Evolutionary conservation across 1,140 invertebrate genomes (phyloP), one percentile per base, ranked within the genome.

Genomic region (Magallana angulata): DNA sequence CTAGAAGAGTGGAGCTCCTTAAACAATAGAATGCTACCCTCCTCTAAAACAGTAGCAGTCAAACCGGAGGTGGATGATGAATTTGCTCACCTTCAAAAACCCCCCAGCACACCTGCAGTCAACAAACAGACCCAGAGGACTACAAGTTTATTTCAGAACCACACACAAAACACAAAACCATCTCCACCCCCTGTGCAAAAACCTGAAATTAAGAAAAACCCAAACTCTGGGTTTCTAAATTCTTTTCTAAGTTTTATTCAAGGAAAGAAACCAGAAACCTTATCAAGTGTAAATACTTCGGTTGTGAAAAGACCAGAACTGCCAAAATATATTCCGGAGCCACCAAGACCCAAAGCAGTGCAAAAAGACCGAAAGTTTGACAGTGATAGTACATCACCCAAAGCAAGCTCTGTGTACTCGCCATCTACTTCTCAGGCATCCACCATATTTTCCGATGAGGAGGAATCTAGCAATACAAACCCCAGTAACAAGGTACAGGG

Each of bases 221-320:
- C 87, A 80, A 92, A 85, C 36, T 82, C 87, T 84, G 87, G 92
- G 7, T 94, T 94, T 85, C 92, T 93, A 88, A 91, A 92, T 68
- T 94, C 93, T 36, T 94, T 93, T 87, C 82, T 94, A 16, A 94
- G 90, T 87, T 94, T 94, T 87, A 89, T 94, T 24, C 91, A 93
- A 85, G 94, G 94, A 48, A 93, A 94, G 71, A 94, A 94, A 87
- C 92, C 93, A 59, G 94, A 94, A 87, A 94, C 94, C 9, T 89
- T 94, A 84, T 93, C 93, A 16, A 94, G 93, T 89, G 92, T 94
- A 12, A 93, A 92, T 84, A 92, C 90, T 80, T 90, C 91, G 87
- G 90, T 94, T 68, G 89, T 90, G 56, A 93, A 94, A 85, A 92
- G 92, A 89, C 94, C 94, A 64, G 90, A 91, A 84, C 85, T 94